These are phyloP conservation scores for Anodontia alba DNA, from an alignment of 2,888 invertebrate species.

Conservation along the genomic window DNA sequence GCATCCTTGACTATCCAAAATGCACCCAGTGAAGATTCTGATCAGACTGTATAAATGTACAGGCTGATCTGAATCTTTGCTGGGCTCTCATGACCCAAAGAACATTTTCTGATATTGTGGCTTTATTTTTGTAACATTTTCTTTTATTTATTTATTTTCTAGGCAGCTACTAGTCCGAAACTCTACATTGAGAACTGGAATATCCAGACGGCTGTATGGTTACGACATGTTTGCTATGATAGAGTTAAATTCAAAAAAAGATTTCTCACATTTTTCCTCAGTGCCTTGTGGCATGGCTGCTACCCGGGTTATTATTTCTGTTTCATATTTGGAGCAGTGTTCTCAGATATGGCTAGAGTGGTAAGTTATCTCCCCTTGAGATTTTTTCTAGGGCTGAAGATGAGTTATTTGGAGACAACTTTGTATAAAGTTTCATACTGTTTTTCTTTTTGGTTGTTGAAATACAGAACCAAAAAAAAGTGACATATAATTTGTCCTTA, in stretches of 20 bases:
- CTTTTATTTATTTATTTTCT: no score
- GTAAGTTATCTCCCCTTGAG: constrained; percentile 82
- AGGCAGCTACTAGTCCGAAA: constrained; percentile 93
- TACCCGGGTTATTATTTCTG: constrained; percentile 92
- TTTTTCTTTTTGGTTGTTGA: neutral
- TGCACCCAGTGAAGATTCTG: no score
- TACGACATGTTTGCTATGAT: constrained; percentile 95
- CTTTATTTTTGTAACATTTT: no score
- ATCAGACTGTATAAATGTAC: no score
- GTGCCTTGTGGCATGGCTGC: constrained; percentile 94
- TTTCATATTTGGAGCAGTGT: constrained; percentile 95
- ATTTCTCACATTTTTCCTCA: constrained; percentile 77
- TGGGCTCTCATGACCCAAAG: no score
- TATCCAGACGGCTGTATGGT: constrained; percentile 96
- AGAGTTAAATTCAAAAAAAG: constrained; percentile 91
- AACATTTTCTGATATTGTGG: no score
- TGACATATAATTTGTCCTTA: neutral
- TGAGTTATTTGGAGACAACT: no score
- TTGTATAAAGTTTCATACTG: neutral
- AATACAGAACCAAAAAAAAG: neutral
- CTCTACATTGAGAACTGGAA: constrained; percentile 97
- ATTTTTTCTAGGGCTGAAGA: neutral
- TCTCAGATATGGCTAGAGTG: constrained; percentile 94
- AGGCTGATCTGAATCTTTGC: no score
- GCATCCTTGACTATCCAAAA: no score